Percentiles rank a stretch among this genome's conserved stretches.
Conservation (phyloP, 2,888 invertebrate species). For the Camptogramma bilineatum region DNA sequence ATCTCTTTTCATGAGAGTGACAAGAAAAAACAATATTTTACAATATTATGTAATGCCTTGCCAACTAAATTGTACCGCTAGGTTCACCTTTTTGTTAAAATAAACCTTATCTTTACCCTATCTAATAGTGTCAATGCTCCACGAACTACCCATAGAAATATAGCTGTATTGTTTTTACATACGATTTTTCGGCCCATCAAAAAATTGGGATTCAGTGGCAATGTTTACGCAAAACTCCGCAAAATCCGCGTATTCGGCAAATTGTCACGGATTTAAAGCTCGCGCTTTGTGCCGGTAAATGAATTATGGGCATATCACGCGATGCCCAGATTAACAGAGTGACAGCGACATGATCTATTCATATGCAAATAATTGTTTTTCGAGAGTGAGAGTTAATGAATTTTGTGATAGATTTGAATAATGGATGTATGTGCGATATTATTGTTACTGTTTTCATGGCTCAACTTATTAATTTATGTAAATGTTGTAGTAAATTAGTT, state of each 20-base stretch:
- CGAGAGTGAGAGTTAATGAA: constrained; percentile 42
- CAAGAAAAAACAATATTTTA: no score
- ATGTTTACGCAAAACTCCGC: constrained; percentile 28
- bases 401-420: constrained; percentile 3
- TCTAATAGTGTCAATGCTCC: no score
- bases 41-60: no score
- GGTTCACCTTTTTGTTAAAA: no score
- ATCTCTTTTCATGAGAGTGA: no score
- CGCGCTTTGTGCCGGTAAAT: constrained; percentile 28
- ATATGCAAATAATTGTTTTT: constrained; percentile 38
- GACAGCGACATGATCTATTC: constrained; percentile 33
- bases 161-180: no score
- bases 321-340: constrained; percentile 28
- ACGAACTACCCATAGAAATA: no score
- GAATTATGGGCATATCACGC: constrained; percentile 30
- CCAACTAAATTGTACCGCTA: no score
- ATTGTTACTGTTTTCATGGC: no score
- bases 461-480: no score
- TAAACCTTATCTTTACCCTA: no score
- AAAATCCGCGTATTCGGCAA: constrained; percentile 27
- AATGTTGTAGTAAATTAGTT: no score
- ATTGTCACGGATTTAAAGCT: constrained; percentile 25
- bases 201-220: constrained; percentile 16
- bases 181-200: not conserved
- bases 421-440: not conserved